Percentiles rank a stretch among this genome's conserved stretches.
These are phyloP conservation scores for Scomberomorus guttatus DNA, from an alignment of 2,797 vertebrate genomes.

Conservation along the genomic window DNA sequence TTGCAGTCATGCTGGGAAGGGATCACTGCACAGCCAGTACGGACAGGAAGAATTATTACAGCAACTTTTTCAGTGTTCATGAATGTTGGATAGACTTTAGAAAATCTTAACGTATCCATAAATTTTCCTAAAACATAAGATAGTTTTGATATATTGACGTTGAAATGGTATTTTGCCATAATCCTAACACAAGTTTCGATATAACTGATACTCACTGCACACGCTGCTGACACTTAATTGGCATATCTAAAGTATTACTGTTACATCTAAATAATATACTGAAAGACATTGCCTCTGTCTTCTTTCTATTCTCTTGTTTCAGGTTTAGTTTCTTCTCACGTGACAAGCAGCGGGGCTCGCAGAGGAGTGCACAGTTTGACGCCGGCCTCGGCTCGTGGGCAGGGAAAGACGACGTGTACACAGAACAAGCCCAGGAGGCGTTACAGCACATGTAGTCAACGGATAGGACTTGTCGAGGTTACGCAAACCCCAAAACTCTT, in stretches of 20 bases:
- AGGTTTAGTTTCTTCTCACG: conserved; percentile 99
- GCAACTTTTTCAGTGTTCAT: no score
- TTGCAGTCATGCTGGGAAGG: no score
- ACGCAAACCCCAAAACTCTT: conserved; percentile 30
- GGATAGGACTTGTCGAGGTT: conserved; percentile 8
- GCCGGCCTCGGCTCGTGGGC: conserved; percentile 89
- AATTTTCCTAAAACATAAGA: background rate
- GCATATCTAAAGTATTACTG: background rate
- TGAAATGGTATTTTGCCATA: conserved; percentile 4
- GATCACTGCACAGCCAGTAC: no score
- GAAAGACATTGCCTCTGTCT: background rate
- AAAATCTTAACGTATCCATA: no score
- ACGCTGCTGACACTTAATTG: background rate
- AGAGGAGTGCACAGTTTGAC: conserved; percentile 82
- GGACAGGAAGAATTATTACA: no score
- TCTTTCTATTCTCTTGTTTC: conserved; percentile 39
- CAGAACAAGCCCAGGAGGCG: conserved; percentile 96
- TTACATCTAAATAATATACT: background rate
- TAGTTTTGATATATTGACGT: background rate
- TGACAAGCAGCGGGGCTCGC: conserved; percentile 90
- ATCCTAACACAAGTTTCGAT: conserved; percentile 42
- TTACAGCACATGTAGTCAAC: conserved; percentile 93
- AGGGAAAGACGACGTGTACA: conserved; percentile 89
- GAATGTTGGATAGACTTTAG: background rate
- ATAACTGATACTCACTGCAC: conserved; percentile 10